Evolutionary conservation across 2,888 invertebrate species (phyloP).

Genomic region (Brachynemurus nebulosus): DNA sequence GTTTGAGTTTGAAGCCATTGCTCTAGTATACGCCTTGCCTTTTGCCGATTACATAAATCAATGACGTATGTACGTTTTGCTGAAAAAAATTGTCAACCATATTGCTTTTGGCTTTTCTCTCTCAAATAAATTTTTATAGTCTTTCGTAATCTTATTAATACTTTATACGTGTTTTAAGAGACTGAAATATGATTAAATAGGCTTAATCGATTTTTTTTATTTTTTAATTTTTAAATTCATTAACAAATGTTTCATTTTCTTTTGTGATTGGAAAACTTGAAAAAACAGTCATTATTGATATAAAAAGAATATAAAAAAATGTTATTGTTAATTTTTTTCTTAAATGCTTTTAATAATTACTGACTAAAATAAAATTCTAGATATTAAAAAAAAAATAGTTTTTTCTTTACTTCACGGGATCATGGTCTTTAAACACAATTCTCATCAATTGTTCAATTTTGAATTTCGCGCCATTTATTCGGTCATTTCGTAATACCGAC

Average conservation of each 20-base stretch:
- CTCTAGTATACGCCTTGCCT: no score
- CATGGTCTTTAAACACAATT: no score
- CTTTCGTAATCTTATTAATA: not conserved
- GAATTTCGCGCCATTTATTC: no score
- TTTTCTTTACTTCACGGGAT: no score
- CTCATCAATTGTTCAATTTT: no score
- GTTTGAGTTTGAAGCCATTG: no score
- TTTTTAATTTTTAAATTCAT: not conserved
- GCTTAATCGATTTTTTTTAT: constrained; percentile 4
- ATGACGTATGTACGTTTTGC: no score
- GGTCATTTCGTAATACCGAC: no score
- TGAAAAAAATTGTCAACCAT: not conserved
- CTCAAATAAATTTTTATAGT: not conserved
- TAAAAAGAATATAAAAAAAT: not conserved
- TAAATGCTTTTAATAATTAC: no score
- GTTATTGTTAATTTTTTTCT: not conserved
- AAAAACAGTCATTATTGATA: not conserved
- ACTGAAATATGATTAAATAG: constrained; percentile 3
- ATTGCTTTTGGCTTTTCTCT: not conserved
- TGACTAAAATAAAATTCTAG: no score
- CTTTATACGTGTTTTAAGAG: constrained; percentile 5
- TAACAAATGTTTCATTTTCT: not conserved
- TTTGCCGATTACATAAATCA: no score
- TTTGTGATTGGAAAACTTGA: not conserved
- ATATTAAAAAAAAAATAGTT: no score